Evolutionary conservation across 1,140 invertebrate species (phyloP).

Genomic region (Ridgeia piscesae): DNA sequence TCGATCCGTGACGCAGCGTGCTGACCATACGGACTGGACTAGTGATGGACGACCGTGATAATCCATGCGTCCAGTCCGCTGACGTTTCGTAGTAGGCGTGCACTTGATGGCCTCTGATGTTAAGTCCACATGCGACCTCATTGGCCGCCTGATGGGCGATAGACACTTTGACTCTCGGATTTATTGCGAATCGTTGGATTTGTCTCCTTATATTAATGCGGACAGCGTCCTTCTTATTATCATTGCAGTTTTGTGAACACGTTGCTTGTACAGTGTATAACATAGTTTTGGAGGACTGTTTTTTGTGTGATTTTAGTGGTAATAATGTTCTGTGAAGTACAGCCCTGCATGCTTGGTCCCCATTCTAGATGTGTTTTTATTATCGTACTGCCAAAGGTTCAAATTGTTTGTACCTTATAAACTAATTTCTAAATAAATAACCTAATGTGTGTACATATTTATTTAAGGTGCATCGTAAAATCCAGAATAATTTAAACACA

Average conservation of each 20-base stretch:
- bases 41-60: neutral
- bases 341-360: neutral
- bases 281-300: neutral
- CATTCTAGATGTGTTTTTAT: neutral
- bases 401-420: neutral
- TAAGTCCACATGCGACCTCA: neutral
- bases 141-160: neutral
- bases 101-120: neutral
- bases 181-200: neutral
- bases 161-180: neutral
- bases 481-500: neutral
- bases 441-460: neutral
- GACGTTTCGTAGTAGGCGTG: neutral
- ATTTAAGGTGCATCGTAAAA: neutral
- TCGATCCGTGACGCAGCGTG: neutral
- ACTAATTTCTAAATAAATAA: neutral
- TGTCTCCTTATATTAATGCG: neutral
- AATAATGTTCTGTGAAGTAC: neutral
- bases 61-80: neutral
- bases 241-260: neutral
- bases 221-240: neutral
- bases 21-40: neutral
- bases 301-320: too few species aligned
- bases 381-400: neutral
- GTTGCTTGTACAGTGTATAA: neutral